These are phyloP conservation scores for Sciurus vulgaris DNA, from an alignment of 2,797 vertebrate genomes.

Conservation along the genomic window DNA sequence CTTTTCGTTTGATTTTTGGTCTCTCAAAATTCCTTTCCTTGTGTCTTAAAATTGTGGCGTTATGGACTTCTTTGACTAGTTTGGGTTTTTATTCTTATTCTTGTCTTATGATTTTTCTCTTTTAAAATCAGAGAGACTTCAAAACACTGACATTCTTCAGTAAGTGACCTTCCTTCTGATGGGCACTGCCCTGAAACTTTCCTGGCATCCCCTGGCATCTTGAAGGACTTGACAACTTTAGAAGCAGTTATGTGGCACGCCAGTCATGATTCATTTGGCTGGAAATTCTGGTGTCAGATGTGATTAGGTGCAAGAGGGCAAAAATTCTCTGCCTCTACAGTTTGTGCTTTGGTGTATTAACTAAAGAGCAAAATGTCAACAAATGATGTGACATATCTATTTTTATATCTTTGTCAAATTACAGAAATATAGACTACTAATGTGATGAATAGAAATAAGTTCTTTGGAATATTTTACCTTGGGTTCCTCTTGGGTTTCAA, in stretches of 20 bases:
- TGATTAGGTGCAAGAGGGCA: slow-evolving; percentile 3
- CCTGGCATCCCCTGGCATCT: background rate
- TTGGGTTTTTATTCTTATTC: background rate
- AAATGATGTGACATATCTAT: background rate
- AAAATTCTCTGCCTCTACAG: slow-evolving; percentile 31
- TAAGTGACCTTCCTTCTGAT: background rate
- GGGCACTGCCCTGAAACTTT: background rate
- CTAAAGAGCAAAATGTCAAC: background rate
- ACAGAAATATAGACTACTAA: background rate
- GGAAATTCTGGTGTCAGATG: background rate
- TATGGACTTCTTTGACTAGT: background rate
- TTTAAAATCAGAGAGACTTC: background rate
- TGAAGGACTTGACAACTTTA: background rate
- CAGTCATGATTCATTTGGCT: background rate
- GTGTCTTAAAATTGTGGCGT: background rate
- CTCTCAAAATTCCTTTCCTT: background rate
- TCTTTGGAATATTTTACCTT: background rate
- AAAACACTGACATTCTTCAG: background rate
- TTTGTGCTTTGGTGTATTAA: background rate
- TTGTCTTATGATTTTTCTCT: background rate
- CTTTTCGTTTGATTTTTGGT: background rate
- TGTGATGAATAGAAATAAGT: background rate
- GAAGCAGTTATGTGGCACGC: background rate
- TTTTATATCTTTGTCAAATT: background rate
- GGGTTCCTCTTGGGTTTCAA: background rate